phyloP scores from a whole-genome alignment of 2,797 vertebrate species.

The Xenopus petersii region DNA sequence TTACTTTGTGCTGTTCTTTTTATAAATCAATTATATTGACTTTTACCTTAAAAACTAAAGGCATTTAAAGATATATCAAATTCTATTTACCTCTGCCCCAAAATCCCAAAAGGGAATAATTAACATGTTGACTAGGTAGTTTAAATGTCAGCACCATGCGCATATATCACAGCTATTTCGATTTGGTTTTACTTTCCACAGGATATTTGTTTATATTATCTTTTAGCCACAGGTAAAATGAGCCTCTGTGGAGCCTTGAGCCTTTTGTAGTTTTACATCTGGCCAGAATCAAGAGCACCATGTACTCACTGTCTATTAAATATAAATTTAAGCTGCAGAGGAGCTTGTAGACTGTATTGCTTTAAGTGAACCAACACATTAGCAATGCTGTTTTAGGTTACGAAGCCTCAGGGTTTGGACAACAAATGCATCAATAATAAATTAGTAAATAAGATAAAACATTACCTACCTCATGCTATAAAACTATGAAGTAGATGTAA shows the following conservation, averaged over 20 bases:
- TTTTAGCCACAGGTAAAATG: slow-evolving; percentile 26
- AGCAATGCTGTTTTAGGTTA: slow-evolving; percentile 12
- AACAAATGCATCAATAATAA: slow-evolving; percentile 10
- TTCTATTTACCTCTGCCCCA: not conserved
- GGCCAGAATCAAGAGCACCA: not conserved
- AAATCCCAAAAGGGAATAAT: not conserved
- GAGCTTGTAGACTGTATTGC: slow-evolving; percentile 3
- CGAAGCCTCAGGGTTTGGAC: slow-evolving; percentile 1
- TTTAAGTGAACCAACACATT: slow-evolving; percentile 5
- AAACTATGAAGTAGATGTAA: not conserved
- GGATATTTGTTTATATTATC: slow-evolving; percentile 1
- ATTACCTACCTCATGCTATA: not conserved
- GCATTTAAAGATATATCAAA: not conserved
- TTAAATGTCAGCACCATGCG: not conserved
- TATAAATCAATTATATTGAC: too few relatives aligned
- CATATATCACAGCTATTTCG: not conserved
- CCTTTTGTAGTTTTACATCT: slow-evolving; percentile 3
- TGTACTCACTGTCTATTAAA: not conserved
- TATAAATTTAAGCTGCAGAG: not conserved
- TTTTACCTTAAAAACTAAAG: too few relatives aligned
- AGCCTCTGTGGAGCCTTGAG: not conserved
- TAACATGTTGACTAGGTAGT: not conserved
- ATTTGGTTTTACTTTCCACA: slow-evolving; percentile 7
- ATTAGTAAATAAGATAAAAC: slow-evolving; percentile 3
- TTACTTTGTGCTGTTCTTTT: too few relatives aligned